These are phyloP conservation scores for Malacoctenus gilli DNA, from an alignment of 2,797 vertebrate genomes.

Conservation along the genomic window DNA sequence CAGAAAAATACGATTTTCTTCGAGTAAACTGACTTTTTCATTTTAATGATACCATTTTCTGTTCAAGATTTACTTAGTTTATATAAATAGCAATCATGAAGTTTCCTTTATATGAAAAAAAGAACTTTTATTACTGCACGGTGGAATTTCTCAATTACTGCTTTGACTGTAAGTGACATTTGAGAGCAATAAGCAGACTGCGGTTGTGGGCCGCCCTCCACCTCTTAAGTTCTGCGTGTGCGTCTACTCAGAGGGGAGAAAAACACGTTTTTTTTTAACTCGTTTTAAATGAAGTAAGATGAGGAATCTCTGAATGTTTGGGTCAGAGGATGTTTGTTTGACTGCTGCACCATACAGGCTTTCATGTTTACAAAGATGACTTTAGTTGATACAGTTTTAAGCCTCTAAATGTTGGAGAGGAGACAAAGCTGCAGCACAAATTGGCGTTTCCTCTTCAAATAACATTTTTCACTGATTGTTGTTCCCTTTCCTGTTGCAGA, in stretches of 20 bases:
- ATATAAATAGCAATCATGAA: neutral
- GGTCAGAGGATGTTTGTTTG: constrained; percentile 6
- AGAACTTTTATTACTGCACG: constrained; percentile 18
- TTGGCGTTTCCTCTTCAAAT: constrained; percentile 1
- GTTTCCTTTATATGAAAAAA: neutral
- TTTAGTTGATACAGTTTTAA: neutral
- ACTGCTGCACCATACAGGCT: too few relatives aligned
- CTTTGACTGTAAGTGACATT: constrained; percentile 29
- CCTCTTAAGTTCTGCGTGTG: neutral
- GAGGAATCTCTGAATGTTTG: constrained; percentile 20
- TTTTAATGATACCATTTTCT: too few relatives aligned
- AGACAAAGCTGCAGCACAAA: neutral
- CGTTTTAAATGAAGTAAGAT: constrained; percentile 27
- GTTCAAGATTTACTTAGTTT: too few relatives aligned
- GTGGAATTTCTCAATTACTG: constrained; percentile 20
- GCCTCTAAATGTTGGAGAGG: neutral
- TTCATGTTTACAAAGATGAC: constrained; percentile 1
- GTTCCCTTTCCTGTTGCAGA: constrained; percentile 78
- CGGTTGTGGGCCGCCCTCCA: constrained; percentile 19
- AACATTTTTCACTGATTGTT: neutral
- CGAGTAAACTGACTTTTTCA: too few relatives aligned
- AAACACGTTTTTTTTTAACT: constrained; percentile 35
- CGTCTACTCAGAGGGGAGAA: constrained; percentile 24
- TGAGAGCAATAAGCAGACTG: constrained; percentile 31
- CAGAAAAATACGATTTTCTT: too few relatives aligned